A percentile compares a stretch with the other conserved stretches of the same genome.
phyloP scores from a whole-genome alignment of 2,888 invertebrate species.

The Barypeithes pellucidus region DNA sequence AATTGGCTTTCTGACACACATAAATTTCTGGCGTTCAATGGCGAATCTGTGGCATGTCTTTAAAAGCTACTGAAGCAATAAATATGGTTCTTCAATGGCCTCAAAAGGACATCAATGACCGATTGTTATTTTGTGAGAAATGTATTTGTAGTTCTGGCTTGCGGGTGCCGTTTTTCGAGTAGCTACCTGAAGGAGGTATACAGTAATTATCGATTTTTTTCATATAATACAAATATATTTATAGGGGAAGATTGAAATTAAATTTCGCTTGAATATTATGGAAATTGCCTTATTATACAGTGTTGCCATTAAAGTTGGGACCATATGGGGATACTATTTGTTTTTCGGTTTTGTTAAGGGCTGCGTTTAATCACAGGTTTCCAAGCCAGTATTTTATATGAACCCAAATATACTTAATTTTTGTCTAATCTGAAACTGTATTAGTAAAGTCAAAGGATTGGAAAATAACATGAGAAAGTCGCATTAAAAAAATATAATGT shows the following conservation, averaged over 20 bases:
- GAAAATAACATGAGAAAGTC: no score
- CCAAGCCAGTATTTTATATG: no score
- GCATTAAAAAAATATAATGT: no score
- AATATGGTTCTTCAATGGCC: constrained; percentile 12
- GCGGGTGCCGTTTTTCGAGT: neutral
- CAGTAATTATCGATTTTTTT: neutral
- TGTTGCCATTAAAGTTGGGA: no score
- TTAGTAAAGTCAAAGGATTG: no score
- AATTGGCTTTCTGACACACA: constrained; percentile 4
- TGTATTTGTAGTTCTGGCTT: constrained; percentile 18
- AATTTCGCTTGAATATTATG: no score
- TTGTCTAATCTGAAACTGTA: no score
- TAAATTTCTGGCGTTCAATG: constrained; percentile 1
- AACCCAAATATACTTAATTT: no score
- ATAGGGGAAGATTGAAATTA: neutral
- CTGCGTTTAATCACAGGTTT: no score
- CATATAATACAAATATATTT: neutral
- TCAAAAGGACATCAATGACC: constrained; percentile 19
- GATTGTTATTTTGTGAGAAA: constrained; percentile 26
- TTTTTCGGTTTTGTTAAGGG: no score
- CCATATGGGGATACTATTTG: no score
- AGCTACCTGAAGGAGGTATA: neutral
- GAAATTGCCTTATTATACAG: no score
- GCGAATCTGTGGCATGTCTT: constrained; percentile 2
- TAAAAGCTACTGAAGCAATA: constrained; percentile 23